These are phyloP conservation scores for Amblyopsis hoosieri DNA, from an alignment of 2,797 vertebrate genomes.

Conservation along the genomic window DNA sequence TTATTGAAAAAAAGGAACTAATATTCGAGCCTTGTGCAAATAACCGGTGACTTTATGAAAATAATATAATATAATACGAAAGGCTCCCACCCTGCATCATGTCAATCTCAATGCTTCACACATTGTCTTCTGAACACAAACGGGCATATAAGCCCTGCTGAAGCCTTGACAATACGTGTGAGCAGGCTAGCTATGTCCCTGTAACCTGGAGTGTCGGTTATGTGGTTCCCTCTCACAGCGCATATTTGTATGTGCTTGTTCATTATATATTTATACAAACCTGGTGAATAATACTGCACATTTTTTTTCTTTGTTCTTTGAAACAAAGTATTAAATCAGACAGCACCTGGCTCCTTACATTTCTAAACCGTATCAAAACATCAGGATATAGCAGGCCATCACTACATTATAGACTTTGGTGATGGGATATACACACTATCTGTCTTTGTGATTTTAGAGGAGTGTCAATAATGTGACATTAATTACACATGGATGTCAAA, in stretches of 20 bases:
- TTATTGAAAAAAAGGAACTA: conserved; percentile 32
- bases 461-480: conserved; percentile 64
- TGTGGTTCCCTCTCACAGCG: conserved; percentile 17
- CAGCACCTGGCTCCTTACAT: conserved; percentile 21
- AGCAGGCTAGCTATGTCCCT: conserved; percentile 13
- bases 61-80: too few relatives aligned
- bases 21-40: background rate
- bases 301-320: conserved; percentile 14
- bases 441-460: conserved; percentile 49
- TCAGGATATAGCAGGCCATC: conserved; percentile 37
- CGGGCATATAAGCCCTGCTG: conserved; percentile 3
- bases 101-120: background rate
- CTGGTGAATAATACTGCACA: background rate
- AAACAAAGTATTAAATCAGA: conserved; percentile 23
- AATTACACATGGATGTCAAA: conserved; percentile 62
- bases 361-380: conserved; percentile 33
- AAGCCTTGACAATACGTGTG: conserved; percentile 18
- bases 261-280: background rate
- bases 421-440: conserved; percentile 48
- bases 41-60: too few relatives aligned
- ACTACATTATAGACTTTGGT: conserved; percentile 25
- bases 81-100: too few relatives aligned
- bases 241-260: conserved; percentile 9
- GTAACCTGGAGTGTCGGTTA: conserved; percentile 36
- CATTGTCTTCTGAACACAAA: background rate